phyloP scores from a whole-genome alignment of 2,797 vertebrate species.

The Mormyrus proboscirostris region DNA sequence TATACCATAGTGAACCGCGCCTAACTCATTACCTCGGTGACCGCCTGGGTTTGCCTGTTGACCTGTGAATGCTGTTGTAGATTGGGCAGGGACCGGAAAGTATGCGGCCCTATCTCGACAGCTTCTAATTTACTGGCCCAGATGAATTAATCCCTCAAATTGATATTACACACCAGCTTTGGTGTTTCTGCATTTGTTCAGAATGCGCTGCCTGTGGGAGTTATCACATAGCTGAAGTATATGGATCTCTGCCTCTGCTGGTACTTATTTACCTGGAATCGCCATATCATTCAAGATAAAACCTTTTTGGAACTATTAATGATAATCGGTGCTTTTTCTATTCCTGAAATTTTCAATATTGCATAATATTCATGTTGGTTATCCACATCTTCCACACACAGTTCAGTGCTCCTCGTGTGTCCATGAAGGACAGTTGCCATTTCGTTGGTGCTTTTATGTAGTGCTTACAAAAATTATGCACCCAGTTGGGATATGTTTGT shows the following conservation, averaged over 20 bases:
- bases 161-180: background rate
- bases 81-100: background rate
- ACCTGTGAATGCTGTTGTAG: background rate
- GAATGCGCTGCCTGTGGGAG: background rate
- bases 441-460: background rate
- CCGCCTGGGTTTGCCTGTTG: background rate
- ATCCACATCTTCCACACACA: background rate
- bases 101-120: background rate
- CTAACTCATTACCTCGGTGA: background rate
- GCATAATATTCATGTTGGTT: background rate
- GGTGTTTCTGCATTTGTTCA: background rate
- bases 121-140: background rate
- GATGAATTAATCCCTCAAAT: background rate
- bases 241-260: background rate
- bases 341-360: background rate
- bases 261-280: background rate
- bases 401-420: background rate
- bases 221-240: background rate
- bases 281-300: background rate
- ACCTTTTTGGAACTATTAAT: background rate
- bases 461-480: background rate
- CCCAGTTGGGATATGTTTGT: background rate
- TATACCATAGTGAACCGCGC: background rate
- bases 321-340: background rate
- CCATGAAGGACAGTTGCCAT: background rate